Evolutionary conservation across 2,113 vertebrate genomes (phyloP).

Genomic region (Eurypyga helias): DNA sequence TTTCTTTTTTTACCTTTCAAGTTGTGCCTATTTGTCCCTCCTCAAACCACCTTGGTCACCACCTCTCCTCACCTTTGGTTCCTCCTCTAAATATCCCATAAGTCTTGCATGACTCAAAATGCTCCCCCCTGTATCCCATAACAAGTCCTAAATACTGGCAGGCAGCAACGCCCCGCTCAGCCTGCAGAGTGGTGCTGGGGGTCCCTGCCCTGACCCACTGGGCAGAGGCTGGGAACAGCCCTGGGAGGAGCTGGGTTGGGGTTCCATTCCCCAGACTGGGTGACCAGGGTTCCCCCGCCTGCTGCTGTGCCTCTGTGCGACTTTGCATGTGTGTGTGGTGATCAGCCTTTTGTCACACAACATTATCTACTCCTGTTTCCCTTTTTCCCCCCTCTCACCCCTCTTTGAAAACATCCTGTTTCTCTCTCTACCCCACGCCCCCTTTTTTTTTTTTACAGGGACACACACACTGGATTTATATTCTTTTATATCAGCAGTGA

Average conservation of each 20-base stretch:
- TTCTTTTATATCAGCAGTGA: not conserved
- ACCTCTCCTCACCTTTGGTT: not conserved
- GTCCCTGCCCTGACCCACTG: not conserved
- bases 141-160: not conserved
- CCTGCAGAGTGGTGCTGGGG: not conserved
- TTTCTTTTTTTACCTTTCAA: not conserved
- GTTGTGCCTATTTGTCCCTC: not conserved
- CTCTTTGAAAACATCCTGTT: not conserved
- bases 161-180: not conserved
- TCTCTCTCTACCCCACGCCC: not conserved
- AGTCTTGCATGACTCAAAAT: not conserved
- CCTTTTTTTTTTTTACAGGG: not conserved
- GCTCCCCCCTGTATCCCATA: not conserved
- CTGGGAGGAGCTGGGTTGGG: not conserved
- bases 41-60: not conserved
- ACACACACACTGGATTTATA: not conserved
- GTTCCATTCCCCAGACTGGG: not conserved
- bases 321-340: not conserved
- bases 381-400: not conserved
- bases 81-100: not conserved
- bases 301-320: not conserved
- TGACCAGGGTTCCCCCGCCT: not conserved
- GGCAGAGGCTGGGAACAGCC: not conserved
- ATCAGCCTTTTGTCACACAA: not conserved
- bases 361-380: not conserved